These are phyloP conservation scores for Drosophila merina DNA, from an alignment of 2,888 invertebrate species.

Conservation along the genomic window DNA sequence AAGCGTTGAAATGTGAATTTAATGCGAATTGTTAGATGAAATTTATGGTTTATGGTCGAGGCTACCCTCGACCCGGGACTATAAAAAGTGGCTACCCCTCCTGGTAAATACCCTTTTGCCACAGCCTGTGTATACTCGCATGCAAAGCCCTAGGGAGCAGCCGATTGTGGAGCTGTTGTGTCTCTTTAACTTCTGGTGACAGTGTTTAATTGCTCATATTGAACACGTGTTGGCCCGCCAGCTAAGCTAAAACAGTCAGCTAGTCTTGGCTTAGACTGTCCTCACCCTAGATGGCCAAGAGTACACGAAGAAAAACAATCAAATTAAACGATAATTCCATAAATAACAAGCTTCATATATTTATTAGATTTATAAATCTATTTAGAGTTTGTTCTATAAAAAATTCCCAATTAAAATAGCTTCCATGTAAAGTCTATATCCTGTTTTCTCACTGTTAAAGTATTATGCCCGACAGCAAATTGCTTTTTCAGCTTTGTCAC, in stretches of 20 bases:
- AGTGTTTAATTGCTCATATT: slow-evolving; percentile 80
- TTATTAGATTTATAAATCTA: background rate
- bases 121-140: background rate
- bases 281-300: slow-evolving; percentile 48
- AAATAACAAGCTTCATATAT: no score
- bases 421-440: background rate
- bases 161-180: slow-evolving; percentile 44
- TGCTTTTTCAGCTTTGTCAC: slow-evolving; percentile 80
- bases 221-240: slow-evolving; percentile 71
- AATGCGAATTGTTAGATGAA: slow-evolving; percentile 66
- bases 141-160: slow-evolving; percentile 34
- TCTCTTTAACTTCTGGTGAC: slow-evolving; percentile 60
- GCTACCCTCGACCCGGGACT: slow-evolving; percentile 15
- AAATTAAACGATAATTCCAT: background rate
- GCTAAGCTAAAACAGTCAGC: slow-evolving; percentile 20
- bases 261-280: slow-evolving; percentile 43
- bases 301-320: background rate
- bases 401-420: background rate
- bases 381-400: background rate
- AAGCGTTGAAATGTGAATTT: slow-evolving; percentile 69
- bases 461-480: slow-evolving; percentile 71
- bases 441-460: slow-evolving; percentile 44
- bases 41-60: slow-evolving; percentile 55
- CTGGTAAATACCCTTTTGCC: background rate
- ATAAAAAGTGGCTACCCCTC: slow-evolving; percentile 23